These are phyloP conservation scores for Cepaea nemoralis DNA, from an alignment of 1,140 invertebrate genomes.

Conservation along the genomic window DNA sequence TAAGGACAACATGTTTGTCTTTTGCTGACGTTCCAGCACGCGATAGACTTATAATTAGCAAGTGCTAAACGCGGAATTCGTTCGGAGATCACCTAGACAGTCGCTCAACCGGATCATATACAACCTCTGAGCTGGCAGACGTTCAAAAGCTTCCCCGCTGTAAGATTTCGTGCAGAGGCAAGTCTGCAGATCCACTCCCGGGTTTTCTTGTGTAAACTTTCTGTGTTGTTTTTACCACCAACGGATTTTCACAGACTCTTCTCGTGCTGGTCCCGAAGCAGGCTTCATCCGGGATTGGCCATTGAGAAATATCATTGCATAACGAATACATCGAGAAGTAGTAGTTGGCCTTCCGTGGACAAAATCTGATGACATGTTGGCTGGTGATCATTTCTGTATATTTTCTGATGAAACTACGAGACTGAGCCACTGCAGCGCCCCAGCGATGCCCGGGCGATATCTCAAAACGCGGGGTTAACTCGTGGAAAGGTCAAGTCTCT, in stretches of 20 bases:
- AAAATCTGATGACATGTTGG: background rate
- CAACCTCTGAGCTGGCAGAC: background rate
- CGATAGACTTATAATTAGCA: constrained; percentile 28
- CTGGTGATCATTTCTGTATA: constrained; percentile 8
- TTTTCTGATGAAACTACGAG: constrained; percentile 10
- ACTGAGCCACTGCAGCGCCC: background rate
- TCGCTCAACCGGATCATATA: constrained; percentile 3
- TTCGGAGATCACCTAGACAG: background rate
- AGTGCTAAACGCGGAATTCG: constrained; percentile 8
- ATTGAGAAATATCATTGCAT: background rate
- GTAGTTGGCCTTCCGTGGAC: background rate
- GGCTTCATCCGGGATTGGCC: background rate
- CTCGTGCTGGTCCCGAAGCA: no score
- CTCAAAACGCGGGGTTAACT: background rate
- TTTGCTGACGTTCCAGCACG: background rate
- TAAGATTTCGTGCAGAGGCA: background rate
- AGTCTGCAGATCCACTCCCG: background rate
- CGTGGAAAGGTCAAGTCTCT: background rate
- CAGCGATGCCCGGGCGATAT: background rate
- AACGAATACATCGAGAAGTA: no score
- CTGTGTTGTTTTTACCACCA: constrained; percentile 5
- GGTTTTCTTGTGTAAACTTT: background rate
- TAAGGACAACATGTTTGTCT: constrained; percentile 17
- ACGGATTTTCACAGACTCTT: background rate
- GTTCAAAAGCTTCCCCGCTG: constrained; percentile 13